A percentile compares a stretch with the other conserved stretches of the same genome.
phyloP scores from a whole-genome alignment of 2,888 invertebrate genomes.

The Coelogynopora nodosa region DNA sequence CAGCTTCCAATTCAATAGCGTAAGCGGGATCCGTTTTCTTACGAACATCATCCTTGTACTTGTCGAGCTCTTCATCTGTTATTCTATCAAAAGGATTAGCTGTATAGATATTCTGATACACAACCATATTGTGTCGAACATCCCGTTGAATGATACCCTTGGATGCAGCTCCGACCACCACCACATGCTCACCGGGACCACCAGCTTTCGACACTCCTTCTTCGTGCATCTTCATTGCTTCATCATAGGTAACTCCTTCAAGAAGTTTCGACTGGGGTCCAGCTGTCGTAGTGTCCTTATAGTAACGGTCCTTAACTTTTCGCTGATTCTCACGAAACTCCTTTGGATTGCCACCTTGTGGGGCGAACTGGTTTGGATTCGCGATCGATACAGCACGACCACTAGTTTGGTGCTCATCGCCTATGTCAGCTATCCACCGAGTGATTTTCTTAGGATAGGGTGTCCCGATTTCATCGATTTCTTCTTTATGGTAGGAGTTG shows the following conservation, averaged over 20 bases:
- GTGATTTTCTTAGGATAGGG: slow-evolving; percentile 97
- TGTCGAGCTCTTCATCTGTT: slow-evolving; percentile 80
- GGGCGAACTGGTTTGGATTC: slow-evolving; percentile 84
- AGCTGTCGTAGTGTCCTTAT: slow-evolving; percentile 85
- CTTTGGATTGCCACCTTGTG: slow-evolving; percentile 88
- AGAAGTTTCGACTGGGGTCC: slow-evolving; percentile 96
- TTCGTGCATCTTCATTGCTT: slow-evolving; percentile 21
- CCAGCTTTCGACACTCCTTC: slow-evolving; percentile 68
- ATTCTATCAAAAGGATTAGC: slow-evolving; percentile 96
- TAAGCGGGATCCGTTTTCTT: slow-evolving; percentile 63
- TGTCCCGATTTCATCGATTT: slow-evolving; percentile 94
- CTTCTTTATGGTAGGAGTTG: slow-evolving; percentile 96
- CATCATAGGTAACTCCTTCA: slow-evolving; percentile 76
- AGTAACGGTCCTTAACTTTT: slow-evolving; percentile 70
- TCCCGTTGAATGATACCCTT: slow-evolving; percentile 97
- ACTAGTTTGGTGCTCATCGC: slow-evolving; percentile 16
- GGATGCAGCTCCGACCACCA: slow-evolving; percentile 87
- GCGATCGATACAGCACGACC: slow-evolving; percentile 67
- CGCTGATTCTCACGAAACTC: slow-evolving; percentile 93
- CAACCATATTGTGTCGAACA: slow-evolving; percentile 91
- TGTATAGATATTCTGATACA: slow-evolving; percentile 94
- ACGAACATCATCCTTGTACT: slow-evolving; percentile 75
- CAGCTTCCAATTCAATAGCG: neutral
- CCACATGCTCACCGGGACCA: slow-evolving; percentile 76
- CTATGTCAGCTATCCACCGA: slow-evolving; percentile 66